These are phyloP conservation scores for Agrochola macilenta DNA, from an alignment of 2,888 invertebrate species.

Conservation along the genomic window DNA sequence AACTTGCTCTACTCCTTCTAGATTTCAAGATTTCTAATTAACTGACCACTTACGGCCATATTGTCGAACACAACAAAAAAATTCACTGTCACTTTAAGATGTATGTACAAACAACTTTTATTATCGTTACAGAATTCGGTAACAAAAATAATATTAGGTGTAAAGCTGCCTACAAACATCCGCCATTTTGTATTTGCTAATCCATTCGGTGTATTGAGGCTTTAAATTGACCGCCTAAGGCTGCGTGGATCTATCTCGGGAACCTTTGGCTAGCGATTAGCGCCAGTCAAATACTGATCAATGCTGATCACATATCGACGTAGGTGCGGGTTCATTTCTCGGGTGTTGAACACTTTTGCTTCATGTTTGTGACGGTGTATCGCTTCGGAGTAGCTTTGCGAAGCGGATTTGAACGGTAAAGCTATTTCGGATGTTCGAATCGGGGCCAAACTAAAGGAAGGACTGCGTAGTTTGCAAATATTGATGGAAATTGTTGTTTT, in stretches of 20 bases:
- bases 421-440: constrained; percentile 23
- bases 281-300: constrained; percentile 30
- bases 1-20: background rate
- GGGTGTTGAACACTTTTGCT: constrained; percentile 28
- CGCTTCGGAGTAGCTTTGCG: background rate
- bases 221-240: constrained; percentile 17
- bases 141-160: background rate
- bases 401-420: background rate
- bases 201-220: background rate
- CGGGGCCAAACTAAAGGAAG: background rate
- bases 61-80: background rate
- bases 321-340: constrained; percentile 12
- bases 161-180: background rate
- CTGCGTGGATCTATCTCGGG: background rate
- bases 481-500: constrained; percentile 9
- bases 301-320: background rate
- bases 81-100: background rate
- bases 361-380: background rate
- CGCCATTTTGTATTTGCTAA: constrained; percentile 3
- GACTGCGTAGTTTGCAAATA: background rate
- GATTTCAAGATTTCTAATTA: background rate
- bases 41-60: background rate
- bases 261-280: constrained; percentile 20
- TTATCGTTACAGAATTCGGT: background rate
- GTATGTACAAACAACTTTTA: background rate